These are phyloP conservation scores for Drosophila rhopaloa DNA, from an alignment of 1,140 invertebrate genomes.

Conservation along the genomic window DNA sequence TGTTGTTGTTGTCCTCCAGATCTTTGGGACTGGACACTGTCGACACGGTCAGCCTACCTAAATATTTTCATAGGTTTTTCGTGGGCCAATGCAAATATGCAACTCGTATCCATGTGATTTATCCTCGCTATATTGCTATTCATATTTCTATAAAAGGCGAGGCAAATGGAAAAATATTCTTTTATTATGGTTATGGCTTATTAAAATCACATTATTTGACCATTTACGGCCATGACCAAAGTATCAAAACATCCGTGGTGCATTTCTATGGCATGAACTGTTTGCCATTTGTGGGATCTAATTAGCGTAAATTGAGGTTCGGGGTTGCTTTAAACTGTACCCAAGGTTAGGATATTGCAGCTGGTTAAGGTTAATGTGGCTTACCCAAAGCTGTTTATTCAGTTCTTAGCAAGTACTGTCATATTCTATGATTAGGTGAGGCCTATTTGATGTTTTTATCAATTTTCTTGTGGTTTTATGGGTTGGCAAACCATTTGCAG, in stretches of 20 bases:
- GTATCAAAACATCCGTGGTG: conserved; percentile 56
- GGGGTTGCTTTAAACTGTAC: conserved; percentile 11
- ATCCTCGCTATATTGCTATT: conserved; percentile 18
- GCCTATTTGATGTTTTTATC: conserved; percentile 16
- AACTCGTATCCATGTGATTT: conserved; percentile 31
- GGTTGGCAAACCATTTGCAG: background rate
- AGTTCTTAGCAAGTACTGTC: background rate
- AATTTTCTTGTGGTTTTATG: conserved; percentile 12
- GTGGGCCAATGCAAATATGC: conserved; percentile 68
- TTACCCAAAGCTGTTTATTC: conserved; percentile 15
- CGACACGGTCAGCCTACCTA: conserved; percentile 75
- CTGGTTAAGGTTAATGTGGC: background rate
- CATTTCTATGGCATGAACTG: conserved; percentile 30
- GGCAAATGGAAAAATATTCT: conserved; percentile 36
- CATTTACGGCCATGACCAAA: conserved; percentile 21
- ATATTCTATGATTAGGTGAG: background rate
- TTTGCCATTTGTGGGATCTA: conserved; percentile 42
- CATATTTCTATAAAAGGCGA: conserved; percentile 24
- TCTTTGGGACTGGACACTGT: conserved; percentile 58
- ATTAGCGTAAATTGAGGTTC: conserved; percentile 36
- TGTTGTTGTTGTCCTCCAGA: conserved; percentile 42
- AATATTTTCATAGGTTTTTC: conserved; percentile 67
- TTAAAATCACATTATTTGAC: conserved; percentile 67
- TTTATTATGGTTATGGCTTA: conserved; percentile 61
- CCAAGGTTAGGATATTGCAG: conserved; percentile 9